Conservation (phyloP, 2,888 invertebrate species). For the Allygus modestus region DNA sequence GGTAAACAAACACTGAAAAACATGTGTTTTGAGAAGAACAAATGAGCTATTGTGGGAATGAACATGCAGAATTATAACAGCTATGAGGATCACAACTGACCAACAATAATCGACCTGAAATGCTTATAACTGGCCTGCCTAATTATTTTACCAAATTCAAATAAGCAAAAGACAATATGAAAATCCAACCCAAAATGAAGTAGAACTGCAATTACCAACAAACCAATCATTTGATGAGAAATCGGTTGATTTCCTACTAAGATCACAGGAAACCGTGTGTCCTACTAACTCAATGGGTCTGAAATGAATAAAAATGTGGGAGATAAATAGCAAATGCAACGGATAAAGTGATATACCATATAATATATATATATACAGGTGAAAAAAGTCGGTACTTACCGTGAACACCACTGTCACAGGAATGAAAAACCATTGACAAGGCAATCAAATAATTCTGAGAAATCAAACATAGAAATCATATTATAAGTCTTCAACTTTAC, state of each 20-base stretch:
- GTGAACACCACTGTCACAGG: neutral
- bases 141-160: neutral
- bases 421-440: neutral
- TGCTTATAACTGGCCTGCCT: too few species aligned
- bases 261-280: neutral
- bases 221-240: neutral
- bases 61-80: slow-evolving; percentile 17
- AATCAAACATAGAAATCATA: slow-evolving; percentile 52
- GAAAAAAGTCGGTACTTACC: neutral
- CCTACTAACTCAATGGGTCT: neutral
- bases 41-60: neutral
- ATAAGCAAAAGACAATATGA: neutral
- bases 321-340: too few species aligned
- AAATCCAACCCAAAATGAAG: neutral
- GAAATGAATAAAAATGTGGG: neutral
- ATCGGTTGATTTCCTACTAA: neutral
- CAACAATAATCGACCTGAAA: too few species aligned
- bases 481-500: neutral
- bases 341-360: too few species aligned
- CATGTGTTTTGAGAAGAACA: slow-evolving; percentile 1
- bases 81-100: neutral
- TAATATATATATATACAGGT: too few species aligned
- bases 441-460: slow-evolving; percentile 13
- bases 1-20: slow-evolving; percentile 24
- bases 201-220: neutral